Evolutionary conservation across 2,888 invertebrate genomes (phyloP), one percentile per base, ranked within the genome.

Genomic region (Ceriagrion tenellum): DNA sequence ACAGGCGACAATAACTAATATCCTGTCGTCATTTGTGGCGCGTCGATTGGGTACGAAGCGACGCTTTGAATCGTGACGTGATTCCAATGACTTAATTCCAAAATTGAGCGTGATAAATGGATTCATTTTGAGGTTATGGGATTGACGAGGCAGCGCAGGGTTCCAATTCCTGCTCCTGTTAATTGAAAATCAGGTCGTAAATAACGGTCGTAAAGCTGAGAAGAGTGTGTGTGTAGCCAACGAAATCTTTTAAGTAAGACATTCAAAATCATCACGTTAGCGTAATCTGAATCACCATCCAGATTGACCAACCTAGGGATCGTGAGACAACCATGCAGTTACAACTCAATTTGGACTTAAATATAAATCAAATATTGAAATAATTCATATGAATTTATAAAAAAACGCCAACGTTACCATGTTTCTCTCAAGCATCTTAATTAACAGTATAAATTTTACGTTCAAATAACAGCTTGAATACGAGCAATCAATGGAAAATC

Each of bases 51-150:
- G 0, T 30, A 16, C 18, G 30, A 89, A 89, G 55, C 55, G 55
- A 55, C 16, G n/a, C 26, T 89, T 81, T 81, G 81, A 81, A 35
- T 81, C 81, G 81, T 81, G 81, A 81, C 81, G 18, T 81, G 81
- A 35, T 30, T 35, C 30, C 81, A 18, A 59, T 13, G 81, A 81
- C 35, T 30, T 81, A 81, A 35, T 81, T 12, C 35, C 81, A 16
- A 81, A 81, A 81, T 35, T 69, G 40, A 47, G 89, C 26, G 26
- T 55, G 55, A 89, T 89, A 55, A 89, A 89, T 89, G 89, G 55
- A 89, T 89, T 89, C 89, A 47, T 47, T 88, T 89, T 55, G 55
- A n/a, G 89, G 89, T n/a, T 4, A n/a, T 55, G n/a, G n/a, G 55
- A 89, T 89, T 55, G 55, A n/a, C 55, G 18, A 55, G 55, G 55